A percentile compares a stretch with the other conserved stretches of the same genome.
Evolutionary conservation across 2,888 invertebrate species (phyloP).

Genomic region (Acrocera orbiculus): DNA sequence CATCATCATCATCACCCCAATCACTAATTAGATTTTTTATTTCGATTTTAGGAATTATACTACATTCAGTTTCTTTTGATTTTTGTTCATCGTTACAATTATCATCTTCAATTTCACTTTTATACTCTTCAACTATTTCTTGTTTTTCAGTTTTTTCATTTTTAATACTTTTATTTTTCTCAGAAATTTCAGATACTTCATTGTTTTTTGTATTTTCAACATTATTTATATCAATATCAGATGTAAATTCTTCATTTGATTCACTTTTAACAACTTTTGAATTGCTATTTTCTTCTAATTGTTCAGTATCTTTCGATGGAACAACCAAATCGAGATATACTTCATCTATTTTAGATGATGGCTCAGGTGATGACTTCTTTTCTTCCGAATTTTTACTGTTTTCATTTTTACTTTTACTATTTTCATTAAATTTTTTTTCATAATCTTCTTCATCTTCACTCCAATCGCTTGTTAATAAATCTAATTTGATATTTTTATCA

Average conservation of each 20-base stretch:
- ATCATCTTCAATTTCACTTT: neutral
- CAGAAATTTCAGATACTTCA: no score
- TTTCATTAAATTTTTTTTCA: constrained; percentile 10
- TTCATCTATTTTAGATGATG: no score
- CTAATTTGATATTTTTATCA: neutral
- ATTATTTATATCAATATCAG: constrained; percentile 5
- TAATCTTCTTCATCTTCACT: constrained; percentile 28
- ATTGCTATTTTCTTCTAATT: neutral
- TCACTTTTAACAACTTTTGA: constrained; percentile 9
- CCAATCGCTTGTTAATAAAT: constrained; percentile 28
- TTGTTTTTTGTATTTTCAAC: constrained; percentile 5
- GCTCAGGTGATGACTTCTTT: no score
- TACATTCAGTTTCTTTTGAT: constrained; percentile 17
- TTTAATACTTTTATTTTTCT: constrained; percentile 8
- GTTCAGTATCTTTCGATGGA: no score
- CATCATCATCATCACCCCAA: constrained; percentile 29
- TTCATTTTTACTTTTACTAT: neutral
- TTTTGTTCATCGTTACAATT: constrained; percentile 2
- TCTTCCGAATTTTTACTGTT: neutral
- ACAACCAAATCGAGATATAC: no score
- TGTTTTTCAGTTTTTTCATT: constrained; percentile 13
- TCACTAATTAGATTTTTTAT: constrained; percentile 28
- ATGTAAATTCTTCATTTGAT: neutral
- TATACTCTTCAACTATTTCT: constrained; percentile 5
- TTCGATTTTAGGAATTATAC: no score